phyloP scores from a whole-genome alignment of 2,888 invertebrate species.

The Bugulina stolonifera region DNA sequence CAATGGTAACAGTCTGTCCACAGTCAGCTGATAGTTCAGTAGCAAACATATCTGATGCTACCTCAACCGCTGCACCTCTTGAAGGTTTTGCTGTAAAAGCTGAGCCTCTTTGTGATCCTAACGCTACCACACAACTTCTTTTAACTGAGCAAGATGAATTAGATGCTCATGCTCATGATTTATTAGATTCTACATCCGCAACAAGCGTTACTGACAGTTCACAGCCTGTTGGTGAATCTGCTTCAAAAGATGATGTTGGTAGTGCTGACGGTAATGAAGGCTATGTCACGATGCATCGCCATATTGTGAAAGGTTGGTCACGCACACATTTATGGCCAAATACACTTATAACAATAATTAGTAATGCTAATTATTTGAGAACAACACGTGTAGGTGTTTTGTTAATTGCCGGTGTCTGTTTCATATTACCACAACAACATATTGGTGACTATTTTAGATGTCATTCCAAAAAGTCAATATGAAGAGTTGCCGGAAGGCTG shows the following conservation, averaged over 20 bases:
- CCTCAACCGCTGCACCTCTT: too few species aligned
- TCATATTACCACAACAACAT: too few species aligned
- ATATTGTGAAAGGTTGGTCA: neutral
- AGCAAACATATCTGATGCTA: too few species aligned
- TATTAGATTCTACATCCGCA: neutral
- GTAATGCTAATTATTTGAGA: neutral
- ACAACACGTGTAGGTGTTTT: neutral
- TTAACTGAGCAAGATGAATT: neutral
- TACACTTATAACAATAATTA: too few species aligned
- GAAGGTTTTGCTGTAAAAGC: too few species aligned
- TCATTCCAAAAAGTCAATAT: neutral
- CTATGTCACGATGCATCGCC: neutral
- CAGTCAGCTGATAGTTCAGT: too few species aligned
- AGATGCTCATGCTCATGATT: neutral
- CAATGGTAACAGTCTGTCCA: too few species aligned
- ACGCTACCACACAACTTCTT: neutral
- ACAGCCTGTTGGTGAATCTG: neutral
- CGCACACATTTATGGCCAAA: too few species aligned
- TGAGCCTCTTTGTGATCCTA: too few species aligned
- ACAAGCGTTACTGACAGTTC: neutral
- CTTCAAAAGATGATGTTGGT: neutral
- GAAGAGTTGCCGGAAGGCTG: slow-evolving; percentile 15
- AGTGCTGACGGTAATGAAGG: neutral
- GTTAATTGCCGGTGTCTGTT: neutral
- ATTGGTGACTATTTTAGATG: neutral